Percentiles rank a stretch among this genome's conserved stretches.
Evolutionary conservation across 2,797 vertebrate species (phyloP).

Genomic region (Microctenopoma stevenorrisi): DNA sequence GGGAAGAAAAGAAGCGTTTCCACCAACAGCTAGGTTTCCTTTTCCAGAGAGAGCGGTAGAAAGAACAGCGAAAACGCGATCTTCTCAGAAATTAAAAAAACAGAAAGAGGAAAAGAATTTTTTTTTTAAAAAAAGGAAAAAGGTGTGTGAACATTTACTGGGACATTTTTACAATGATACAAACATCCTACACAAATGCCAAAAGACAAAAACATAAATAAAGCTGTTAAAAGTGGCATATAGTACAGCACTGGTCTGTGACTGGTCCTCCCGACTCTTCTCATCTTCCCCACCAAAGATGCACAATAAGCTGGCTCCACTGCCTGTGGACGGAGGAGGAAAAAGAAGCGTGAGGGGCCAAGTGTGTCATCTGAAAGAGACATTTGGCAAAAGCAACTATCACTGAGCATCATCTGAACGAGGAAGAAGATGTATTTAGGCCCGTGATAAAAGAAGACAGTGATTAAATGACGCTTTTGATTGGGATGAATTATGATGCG

Average conservation of each 20-base stretch:
- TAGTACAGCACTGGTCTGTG: slow-evolving; percentile 89
- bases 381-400: slow-evolving; percentile 3
- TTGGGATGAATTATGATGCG: slow-evolving; percentile 24
- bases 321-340: slow-evolving; percentile 61
- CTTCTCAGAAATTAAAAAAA: slow-evolving; percentile 25
- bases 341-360: slow-evolving; percentile 21
- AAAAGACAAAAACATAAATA: slow-evolving; percentile 92
- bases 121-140: slow-evolving; percentile 27
- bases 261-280: slow-evolving; percentile 73
- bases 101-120: slow-evolving; percentile 18
- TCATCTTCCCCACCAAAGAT: slow-evolving; percentile 66
- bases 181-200: slow-evolving; percentile 84
- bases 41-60: slow-evolving; percentile 67
- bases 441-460: slow-evolving; percentile 9
- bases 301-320: slow-evolving; percentile 64
- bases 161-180: slow-evolving; percentile 87
- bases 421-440: slow-evolving; percentile 30
- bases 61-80: slow-evolving; percentile 52
- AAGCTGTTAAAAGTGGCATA: slow-evolving; percentile 92
- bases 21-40: slow-evolving; percentile 64
- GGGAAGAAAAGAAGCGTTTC: slow-evolving; percentile 66
- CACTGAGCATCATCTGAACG: slow-evolving; percentile 33
- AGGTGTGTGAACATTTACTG: slow-evolving; percentile 63
- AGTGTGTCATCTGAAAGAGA: not conserved
- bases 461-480: slow-evolving; percentile 33